Evolutionary conservation across 2,888 invertebrate genomes (phyloP).

Genomic region (Idaea dimidiata): DNA sequence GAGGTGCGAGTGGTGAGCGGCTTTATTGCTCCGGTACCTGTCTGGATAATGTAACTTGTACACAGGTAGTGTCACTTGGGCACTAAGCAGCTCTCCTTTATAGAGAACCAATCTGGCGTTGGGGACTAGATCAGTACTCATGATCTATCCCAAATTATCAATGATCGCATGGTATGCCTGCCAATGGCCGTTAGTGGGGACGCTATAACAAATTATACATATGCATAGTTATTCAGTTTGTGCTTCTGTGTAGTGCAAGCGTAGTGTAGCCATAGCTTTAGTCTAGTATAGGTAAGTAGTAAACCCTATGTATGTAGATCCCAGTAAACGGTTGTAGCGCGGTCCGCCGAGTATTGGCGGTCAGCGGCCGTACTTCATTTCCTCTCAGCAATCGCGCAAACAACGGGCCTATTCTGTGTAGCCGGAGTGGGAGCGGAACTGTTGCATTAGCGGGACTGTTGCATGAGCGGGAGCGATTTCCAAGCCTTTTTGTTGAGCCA

Average conservation of each 20-base stretch:
- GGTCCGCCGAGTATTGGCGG: constrained; percentile 39
- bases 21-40: too few relatives aligned
- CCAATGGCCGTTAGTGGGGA: too few relatives aligned
- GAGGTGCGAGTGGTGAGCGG: too few relatives aligned
- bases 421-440: constrained; percentile 40
- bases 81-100: too few relatives aligned
- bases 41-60: too few relatives aligned
- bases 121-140: too few relatives aligned
- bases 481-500: neutral
- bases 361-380: constrained; percentile 65
- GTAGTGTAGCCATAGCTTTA: neutral
- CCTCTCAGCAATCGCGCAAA: constrained; percentile 62
- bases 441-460: neutral
- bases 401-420: constrained; percentile 48
- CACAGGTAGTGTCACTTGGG: too few relatives aligned
- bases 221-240: too few relatives aligned
- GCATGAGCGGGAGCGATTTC: neutral
- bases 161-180: too few relatives aligned
- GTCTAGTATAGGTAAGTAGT: neutral
- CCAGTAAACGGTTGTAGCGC: constrained; percentile 8
- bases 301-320: constrained; percentile 11
- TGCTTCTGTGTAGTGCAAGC: neutral
- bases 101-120: too few relatives aligned
- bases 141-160: too few relatives aligned
- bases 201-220: too few relatives aligned